phyloP scores from a whole-genome alignment of 2,888 invertebrate genomes.

The Mongoloraphidia duomilia region DNA sequence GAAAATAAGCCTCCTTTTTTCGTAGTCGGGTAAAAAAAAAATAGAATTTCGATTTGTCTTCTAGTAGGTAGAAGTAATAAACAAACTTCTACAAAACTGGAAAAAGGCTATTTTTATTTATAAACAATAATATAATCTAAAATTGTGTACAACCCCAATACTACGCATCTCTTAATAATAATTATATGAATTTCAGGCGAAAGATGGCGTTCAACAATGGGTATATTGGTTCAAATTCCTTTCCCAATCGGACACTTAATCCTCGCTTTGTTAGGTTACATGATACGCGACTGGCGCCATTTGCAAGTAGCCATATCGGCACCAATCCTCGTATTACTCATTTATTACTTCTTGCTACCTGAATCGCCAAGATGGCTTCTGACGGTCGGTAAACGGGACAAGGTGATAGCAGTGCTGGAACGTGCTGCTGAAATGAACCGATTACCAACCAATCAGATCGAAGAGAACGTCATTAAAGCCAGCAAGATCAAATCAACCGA shows the following conservation, averaged over 20 bases:
- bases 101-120: no score
- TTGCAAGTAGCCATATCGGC: conserved; percentile 49
- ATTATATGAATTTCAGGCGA: background rate
- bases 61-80: no score
- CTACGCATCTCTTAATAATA: no score
- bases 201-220: conserved; percentile 3
- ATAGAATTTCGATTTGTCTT: no score
- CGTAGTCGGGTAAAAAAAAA: no score
- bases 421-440: conserved; percentile 47
- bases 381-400: conserved; percentile 45
- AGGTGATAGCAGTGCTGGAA: conserved; percentile 43
- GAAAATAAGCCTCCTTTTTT: no score
- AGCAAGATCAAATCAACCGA: no score
- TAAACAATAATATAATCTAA: no score
- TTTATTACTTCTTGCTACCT: conserved; percentile 40
- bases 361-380: conserved; percentile 57
- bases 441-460: conserved; percentile 1
- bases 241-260: conserved; percentile 2
- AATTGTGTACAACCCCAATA: no score
- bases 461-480: background rate
- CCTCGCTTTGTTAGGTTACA: conserved; percentile 2
- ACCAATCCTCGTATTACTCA: conserved; percentile 45
- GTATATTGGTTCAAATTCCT: conserved; percentile 1
- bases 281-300: conserved; percentile 48
- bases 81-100: no score